phyloP scores from a whole-genome alignment of 2,797 vertebrate species.

The Gastrophryne carolinensis region DNA sequence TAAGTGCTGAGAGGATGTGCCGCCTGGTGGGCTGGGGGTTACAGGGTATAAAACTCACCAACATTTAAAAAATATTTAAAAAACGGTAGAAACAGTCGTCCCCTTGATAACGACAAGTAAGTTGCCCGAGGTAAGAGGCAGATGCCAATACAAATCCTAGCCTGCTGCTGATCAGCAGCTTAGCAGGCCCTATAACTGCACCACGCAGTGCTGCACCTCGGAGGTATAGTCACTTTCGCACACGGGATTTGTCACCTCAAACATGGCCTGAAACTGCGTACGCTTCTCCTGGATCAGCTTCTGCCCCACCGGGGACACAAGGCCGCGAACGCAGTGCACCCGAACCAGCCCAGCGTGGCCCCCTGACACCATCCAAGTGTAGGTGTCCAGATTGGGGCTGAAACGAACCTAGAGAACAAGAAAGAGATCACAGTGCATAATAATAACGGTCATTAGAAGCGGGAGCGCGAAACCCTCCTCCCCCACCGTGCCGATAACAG shows the following conservation, averaged over 20 bases:
- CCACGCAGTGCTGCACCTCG: slow-evolving; percentile 15
- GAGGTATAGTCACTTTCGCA: background rate
- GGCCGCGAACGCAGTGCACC: slow-evolving; percentile 74
- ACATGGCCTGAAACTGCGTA: slow-evolving; percentile 69
- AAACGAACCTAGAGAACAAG: slow-evolving; percentile 80
- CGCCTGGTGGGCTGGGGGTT: background rate
- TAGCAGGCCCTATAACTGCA: background rate
- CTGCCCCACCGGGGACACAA: slow-evolving; percentile 66
- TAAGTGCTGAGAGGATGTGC: too few species aligned
- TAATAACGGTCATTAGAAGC: too few species aligned
- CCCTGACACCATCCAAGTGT: slow-evolving; percentile 80
- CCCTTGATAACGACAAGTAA: too few species aligned
- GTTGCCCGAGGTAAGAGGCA: too few species aligned
- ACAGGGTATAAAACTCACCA: background rate
- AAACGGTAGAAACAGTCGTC: too few species aligned
- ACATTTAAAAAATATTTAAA: background rate
- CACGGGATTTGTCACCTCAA: slow-evolving; percentile 32
- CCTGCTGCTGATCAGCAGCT: too few species aligned
- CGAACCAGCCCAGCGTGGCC: slow-evolving; percentile 88
- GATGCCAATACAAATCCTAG: too few species aligned
- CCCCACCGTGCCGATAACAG: background rate
- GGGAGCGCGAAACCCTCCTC: too few species aligned
- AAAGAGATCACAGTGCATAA: too few species aligned
- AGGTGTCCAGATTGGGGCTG: slow-evolving; percentile 86
- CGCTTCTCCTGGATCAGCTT: slow-evolving; percentile 67